Base-by-base conservation (phyloP, 2,797 vertebrate species). In the Valencia hispanica region DNA sequence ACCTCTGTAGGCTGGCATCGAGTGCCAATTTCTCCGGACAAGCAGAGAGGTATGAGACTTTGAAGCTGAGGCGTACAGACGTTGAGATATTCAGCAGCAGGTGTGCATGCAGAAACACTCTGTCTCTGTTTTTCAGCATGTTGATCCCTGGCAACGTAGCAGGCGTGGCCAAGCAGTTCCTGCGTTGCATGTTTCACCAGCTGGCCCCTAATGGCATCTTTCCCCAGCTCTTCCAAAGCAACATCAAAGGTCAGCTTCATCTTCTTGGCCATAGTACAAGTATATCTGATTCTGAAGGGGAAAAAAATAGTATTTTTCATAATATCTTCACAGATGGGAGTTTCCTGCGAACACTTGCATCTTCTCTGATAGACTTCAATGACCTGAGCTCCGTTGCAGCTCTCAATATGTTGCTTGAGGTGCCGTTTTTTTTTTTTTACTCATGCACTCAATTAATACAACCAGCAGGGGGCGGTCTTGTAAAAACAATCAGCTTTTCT, bases 111-210 rank as follows among this genome's bases (percentile, higher is more conserved):
- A 45, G 66, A 70, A 70, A 22, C 68, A 85, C 73, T 88, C 72
- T 59, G n/a, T 90, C 57, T 81, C 81, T 81, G 86, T 70, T 83
- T 82, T 87, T 87, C 91, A 99, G 98, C 87, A 98, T 99, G 97
- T 95, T 99, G 96, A 99, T 99, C 79, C 98, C 98, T 15, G 98
- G 98, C 85, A 99, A 99, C 68, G 97, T 97, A 43, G 97, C 98
- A 7, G 98, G 98, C 71, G 98, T 99, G 89, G 98, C 98, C 79
- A 99, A 99, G 92, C 98, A 99, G 93, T 99, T 99, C 89, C 96
- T 99, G 22, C 98, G 98, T 55, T 99, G 98, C 68, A 94, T 99
- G 86, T 97, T 99, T 90, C 98, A 99, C 88, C 98, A 99, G 85
- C 92, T 99, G 90, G 98, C 98, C 55, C 98, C 98, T 53, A 99